Conservation (phyloP, 2,797 vertebrate genomes). For the Anisognathus igniventris region DNA sequence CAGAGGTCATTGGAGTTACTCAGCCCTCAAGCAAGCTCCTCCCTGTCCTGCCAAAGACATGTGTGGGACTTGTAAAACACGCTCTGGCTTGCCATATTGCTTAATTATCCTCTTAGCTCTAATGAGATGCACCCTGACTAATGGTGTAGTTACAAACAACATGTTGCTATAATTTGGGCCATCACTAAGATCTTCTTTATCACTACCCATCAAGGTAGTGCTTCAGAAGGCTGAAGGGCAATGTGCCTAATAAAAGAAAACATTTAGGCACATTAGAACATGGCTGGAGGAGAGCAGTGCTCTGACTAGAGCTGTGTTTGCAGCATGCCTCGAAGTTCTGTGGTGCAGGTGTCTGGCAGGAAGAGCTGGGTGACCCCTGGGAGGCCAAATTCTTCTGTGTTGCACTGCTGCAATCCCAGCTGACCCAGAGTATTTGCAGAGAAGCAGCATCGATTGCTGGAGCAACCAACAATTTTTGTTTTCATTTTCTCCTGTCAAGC, state of each 20-base stretch:
- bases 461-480: background rate
- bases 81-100: slow-evolving; percentile 32
- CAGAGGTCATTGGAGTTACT: slow-evolving; percentile 31
- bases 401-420: background rate
- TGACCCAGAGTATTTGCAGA: background rate
- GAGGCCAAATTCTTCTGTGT: background rate
- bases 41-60: background rate
- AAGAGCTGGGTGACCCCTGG: background rate
- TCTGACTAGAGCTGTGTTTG: background rate
- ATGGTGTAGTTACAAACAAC: slow-evolving; percentile 53
- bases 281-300: background rate
- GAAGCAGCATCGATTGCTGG: background rate
- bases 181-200: slow-evolving; percentile 46
- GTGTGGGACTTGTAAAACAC: slow-evolving; percentile 48
- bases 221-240: slow-evolving; percentile 25
- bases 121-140: slow-evolving; percentile 59
- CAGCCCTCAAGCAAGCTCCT: background rate
- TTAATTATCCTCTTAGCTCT: slow-evolving; percentile 58
- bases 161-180: slow-evolving; percentile 35
- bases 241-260: background rate
- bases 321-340: background rate
- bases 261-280: background rate
- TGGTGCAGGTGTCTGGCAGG: background rate
- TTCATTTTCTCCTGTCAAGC: slow-evolving; percentile 30
- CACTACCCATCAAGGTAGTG: slow-evolving; percentile 11